Base-by-base conservation (phyloP, 2,888 invertebrate genomes). In the Cryptocheilus praepositus region DNA sequence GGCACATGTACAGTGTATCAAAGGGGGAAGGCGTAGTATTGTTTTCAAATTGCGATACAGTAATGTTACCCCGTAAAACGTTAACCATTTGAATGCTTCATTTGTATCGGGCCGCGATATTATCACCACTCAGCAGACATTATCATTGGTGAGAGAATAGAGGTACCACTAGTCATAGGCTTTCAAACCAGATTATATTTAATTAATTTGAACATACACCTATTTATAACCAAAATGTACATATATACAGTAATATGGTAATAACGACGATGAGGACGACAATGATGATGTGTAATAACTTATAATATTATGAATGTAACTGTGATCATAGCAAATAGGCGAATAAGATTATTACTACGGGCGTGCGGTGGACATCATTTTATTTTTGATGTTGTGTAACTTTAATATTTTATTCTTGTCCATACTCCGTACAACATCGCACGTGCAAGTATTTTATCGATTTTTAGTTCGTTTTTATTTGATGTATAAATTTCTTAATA, bases 291-390 rank as follows among this genome's bases (percentile, higher is more conserved):
- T 81, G 75, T 85, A 83, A 82, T 83, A 82, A 83, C 81, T 81
- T 83, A 85, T 83, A 78, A 81, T 80, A 83, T 84, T 83, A 84
- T 85, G 78, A 85, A 84, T 88, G 83, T 88, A 88, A 87, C 88
- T 88, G 88, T 88, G 88, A 88, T 88, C 85, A 84, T 88, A 87
- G 86, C 77, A 71, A 82, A 83, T 87, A 88, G 85, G 82, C 76
- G 76, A 79, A 77, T 85, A 84, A 88, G 82, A 85, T 86, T 82
- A 84, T 83, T 79, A 75, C 70, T 70, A 70, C 67, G 74, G 73
- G 61, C 73, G 67, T 69, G 67, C 71, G 69, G 60, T 73, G 61
- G 61, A 74, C 52, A 69, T 75, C 62, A 72, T 76, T 71, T 74
- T 76, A 77, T 67, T 67, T 77, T 63, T 67, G 66, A 71, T 63